phyloP scores from a whole-genome alignment of 2,113 vertebrate species.

The Orycteropus afer region DNA sequence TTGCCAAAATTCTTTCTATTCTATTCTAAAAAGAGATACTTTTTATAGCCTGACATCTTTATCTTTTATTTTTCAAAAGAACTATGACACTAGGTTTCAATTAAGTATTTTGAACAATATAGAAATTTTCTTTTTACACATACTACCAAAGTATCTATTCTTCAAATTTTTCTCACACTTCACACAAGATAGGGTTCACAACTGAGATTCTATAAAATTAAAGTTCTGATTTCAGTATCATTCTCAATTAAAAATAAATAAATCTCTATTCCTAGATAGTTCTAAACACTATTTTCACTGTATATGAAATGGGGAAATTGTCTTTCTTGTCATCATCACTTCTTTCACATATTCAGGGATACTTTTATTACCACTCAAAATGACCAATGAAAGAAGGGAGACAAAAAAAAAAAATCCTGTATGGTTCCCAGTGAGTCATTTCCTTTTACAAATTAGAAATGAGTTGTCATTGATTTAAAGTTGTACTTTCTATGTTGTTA shows the following conservation, averaged over 20 bases:
- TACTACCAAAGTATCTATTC: background rate
- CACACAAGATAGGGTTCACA: background rate
- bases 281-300: background rate
- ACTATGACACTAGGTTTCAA: slow-evolving; percentile 6
- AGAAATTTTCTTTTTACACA: background rate
- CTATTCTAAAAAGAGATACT: slow-evolving; percentile 16
- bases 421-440: background rate
- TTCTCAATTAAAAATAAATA: slow-evolving; percentile 35
- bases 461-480: background rate
- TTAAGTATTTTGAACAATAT: background rate
- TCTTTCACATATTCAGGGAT: background rate
- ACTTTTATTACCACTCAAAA: background rate
- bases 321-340: background rate
- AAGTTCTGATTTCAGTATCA: slow-evolving; percentile 32
- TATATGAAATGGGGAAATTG: background rate
- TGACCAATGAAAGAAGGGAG: background rate
- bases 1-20: slow-evolving; percentile 6
- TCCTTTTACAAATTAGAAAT: background rate
- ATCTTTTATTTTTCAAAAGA: slow-evolving; percentile 31
- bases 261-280: background rate
- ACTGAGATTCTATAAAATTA: background rate
- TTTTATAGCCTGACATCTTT: background rate
- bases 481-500: background rate
- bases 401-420: background rate
- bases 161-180: background rate